These are phyloP conservation scores for Simalia tracyae DNA, from an alignment of 2,797 vertebrate species.

Conservation along the genomic window DNA sequence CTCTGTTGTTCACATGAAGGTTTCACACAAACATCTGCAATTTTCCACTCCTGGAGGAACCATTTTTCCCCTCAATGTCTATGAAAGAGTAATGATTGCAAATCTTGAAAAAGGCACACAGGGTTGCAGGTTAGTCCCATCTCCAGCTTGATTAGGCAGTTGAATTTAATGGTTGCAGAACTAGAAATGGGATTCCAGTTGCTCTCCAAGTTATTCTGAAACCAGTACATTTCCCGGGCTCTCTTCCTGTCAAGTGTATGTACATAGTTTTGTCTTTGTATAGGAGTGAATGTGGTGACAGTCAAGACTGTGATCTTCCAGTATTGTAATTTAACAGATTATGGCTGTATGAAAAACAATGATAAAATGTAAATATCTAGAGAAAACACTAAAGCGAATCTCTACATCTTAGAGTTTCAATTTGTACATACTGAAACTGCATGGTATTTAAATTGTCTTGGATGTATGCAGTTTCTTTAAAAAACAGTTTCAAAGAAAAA, in stretches of 20 bases:
- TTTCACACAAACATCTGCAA: background rate
- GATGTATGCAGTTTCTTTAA: slow-evolving; percentile 93
- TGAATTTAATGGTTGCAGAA: slow-evolving; percentile 40
- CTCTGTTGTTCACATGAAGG: background rate
- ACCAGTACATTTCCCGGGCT: slow-evolving; percentile 70
- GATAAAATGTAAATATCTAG: slow-evolving; percentile 75
- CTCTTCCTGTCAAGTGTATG: slow-evolving; percentile 72
- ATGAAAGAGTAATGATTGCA: slow-evolving; percentile 31
- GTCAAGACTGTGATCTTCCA: slow-evolving; percentile 70
- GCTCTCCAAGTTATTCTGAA: slow-evolving; percentile 59
- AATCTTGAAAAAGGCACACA: slow-evolving; percentile 48
- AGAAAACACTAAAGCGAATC: slow-evolving; percentile 71
- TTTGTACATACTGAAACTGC: slow-evolving; percentile 88
- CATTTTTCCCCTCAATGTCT: slow-evolving; percentile 34
- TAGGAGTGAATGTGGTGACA: slow-evolving; percentile 76
- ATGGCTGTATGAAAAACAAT: slow-evolving; percentile 68
- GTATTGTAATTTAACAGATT: slow-evolving; percentile 75
- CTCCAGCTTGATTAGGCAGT: slow-evolving; percentile 44
- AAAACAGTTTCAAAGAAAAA: slow-evolving; percentile 77
- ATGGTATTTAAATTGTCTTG: slow-evolving; percentile 91
- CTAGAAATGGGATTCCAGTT: slow-evolving; percentile 47
- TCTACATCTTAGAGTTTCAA: slow-evolving; percentile 72
- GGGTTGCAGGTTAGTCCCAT: slow-evolving; percentile 33
- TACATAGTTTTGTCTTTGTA: slow-evolving; percentile 79
- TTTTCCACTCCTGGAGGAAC: slow-evolving; percentile 47